phyloP scores from a whole-genome alignment of 1,140 invertebrate genomes.

The Hyles euphorbiae region DNA sequence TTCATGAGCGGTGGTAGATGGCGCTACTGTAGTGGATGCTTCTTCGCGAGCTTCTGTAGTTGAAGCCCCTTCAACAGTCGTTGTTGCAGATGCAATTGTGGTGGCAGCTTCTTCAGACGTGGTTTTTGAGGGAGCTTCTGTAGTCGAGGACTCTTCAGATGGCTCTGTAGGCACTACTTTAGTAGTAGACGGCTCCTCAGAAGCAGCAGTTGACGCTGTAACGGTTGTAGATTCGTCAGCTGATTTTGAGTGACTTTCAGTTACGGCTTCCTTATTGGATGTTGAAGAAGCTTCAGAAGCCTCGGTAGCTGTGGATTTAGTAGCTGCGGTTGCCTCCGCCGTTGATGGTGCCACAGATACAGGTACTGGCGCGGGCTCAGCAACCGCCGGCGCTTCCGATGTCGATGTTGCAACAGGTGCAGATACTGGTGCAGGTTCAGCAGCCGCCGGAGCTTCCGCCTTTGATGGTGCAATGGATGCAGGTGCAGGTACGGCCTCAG shows the following conservation, averaged over 20 bases:
- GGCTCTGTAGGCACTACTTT: not conserved
- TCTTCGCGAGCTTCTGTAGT: not conserved
- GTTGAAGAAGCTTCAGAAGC: conserved; percentile 24
- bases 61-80: no score
- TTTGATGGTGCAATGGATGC: no score
- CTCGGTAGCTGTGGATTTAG: conserved; percentile 20
- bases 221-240: conserved; percentile 14
- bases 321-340: conserved; percentile 9
- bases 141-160: not conserved
- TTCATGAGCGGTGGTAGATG: not conserved
- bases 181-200: conserved; percentile 5
- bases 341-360: conserved; percentile 17
- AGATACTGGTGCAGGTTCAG: no score
- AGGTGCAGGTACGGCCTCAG: not conserved
- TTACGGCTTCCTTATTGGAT: conserved; percentile 20
- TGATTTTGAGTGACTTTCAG: no score
- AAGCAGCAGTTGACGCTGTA: conserved; percentile 10
- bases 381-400: no score
- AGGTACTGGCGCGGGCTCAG: conserved; percentile 11
- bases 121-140: no score
- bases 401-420: no score
- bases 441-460: no score
- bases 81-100: not conserved
- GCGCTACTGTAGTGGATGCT: not conserved
- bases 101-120: no score